Percentiles rank a stretch among this genome's conserved stretches.
These are phyloP conservation scores for Macroramphosus scolopax DNA, from an alignment of 2,797 vertebrate genomes.

Conservation along the genomic window DNA sequence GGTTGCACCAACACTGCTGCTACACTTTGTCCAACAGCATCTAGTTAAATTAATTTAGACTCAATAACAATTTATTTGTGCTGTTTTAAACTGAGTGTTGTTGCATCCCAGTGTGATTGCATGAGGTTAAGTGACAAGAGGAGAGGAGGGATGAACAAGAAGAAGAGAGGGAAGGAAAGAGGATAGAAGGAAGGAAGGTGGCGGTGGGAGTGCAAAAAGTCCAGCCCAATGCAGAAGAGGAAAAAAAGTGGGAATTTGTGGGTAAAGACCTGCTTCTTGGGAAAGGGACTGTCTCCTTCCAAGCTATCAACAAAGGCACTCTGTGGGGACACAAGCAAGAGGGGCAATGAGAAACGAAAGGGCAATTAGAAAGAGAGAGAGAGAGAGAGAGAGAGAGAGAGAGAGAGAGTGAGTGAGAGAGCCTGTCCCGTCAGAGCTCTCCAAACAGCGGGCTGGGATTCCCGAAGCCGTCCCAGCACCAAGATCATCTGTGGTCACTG, in stretches of 20 bases:
- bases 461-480: constrained; percentile 34
- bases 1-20: constrained; percentile 22
- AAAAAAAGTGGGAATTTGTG: constrained; percentile 62
- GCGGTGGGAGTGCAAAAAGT: constrained; percentile 51
- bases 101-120: too few species aligned
- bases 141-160: too few species aligned
- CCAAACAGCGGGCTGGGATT: constrained; percentile 22
- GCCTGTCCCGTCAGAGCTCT: too few species aligned
- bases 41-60: too few species aligned
- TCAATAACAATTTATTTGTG: too few species aligned
- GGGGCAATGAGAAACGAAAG: constrained; percentile 74
- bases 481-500: constrained; percentile 48
- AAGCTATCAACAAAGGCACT: constrained; percentile 90
- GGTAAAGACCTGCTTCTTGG: constrained; percentile 87
- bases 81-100: too few species aligned
- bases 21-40: neutral
- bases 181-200: constrained; percentile 8
- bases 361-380: too few species aligned
- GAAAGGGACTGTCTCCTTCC: constrained; percentile 87
- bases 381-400: too few species aligned
- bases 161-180: neutral
- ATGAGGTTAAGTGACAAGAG: constrained; percentile 4
- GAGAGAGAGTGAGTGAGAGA: constrained; percentile 38
- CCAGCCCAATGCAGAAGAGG: constrained; percentile 71
- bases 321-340: constrained; percentile 85